phyloP scores from a whole-genome alignment of 2,113 vertebrate species.

The Taxidea taxus region DNA sequence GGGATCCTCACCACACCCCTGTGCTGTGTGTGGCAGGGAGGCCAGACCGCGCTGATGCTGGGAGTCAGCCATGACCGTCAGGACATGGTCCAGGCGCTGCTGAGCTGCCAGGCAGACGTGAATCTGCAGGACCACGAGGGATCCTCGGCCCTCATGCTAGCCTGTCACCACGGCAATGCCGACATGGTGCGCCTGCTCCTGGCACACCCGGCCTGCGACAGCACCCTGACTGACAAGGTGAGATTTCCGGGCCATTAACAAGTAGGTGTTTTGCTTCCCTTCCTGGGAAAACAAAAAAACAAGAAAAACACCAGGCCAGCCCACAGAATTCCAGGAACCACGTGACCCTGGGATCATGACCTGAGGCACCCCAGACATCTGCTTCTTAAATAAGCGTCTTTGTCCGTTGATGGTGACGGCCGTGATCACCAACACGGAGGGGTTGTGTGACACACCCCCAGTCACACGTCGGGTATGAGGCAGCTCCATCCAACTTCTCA shows the following conservation, averaged over 20 bases:
- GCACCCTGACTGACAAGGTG: slow-evolving; percentile 82
- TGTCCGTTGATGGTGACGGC: background rate
- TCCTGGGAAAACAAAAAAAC: background rate
- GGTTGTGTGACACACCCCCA: background rate
- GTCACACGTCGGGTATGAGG: background rate
- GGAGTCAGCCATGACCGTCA: slow-evolving; percentile 84
- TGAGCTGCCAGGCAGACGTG: slow-evolving; percentile 83
- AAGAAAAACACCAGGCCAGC: background rate
- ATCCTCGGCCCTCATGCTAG: slow-evolving; percentile 83
- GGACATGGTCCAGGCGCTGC: slow-evolving; percentile 85
- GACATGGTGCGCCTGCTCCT: slow-evolving; percentile 84
- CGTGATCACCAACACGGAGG: background rate
- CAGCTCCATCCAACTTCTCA: background rate
- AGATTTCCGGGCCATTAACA: slow-evolving; percentile 12
- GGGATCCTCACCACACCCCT: background rate
- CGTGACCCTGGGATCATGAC: background rate
- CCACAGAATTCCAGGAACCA: background rate
- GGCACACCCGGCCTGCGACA: slow-evolving; percentile 80
- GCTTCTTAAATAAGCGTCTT: background rate
- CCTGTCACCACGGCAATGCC: slow-evolving; percentile 79
- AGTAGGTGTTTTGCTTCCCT: background rate
- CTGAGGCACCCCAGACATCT: background rate
- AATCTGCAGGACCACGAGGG: slow-evolving; percentile 86
- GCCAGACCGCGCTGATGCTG: slow-evolving; percentile 86
- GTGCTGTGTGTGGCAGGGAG: slow-evolving; percentile 78